A percentile compares a stretch with the other conserved stretches of the same genome.
phyloP scores from a whole-genome alignment of 2,888 invertebrate genomes.

The Miltochrista miniata region DNA sequence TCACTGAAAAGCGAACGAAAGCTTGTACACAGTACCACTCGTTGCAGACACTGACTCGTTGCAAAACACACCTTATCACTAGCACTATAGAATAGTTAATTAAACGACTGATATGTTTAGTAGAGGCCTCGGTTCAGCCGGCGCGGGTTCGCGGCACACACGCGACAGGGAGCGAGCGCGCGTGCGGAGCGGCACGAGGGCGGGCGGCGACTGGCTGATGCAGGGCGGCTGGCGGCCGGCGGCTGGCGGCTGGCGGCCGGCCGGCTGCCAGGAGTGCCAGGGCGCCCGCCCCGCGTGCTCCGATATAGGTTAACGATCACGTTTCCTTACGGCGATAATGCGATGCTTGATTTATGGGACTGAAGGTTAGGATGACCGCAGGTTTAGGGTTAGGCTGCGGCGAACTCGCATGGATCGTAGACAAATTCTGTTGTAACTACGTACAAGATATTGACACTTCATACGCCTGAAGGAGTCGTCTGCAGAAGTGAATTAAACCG shows the following conservation, averaged over 20 bases:
- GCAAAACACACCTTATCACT: conserved; percentile 43
- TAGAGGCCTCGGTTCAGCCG: conserved; percentile 58
- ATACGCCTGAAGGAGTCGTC: no score
- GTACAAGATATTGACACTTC: no score
- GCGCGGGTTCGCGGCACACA: conserved; percentile 27
- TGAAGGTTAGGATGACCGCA: conserved; percentile 37
- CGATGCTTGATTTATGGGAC: conserved; percentile 45
- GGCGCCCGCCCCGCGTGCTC: conserved; percentile 34
- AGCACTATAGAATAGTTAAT: conserved; percentile 39
- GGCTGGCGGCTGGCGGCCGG: conserved; percentile 34
- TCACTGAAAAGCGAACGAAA: conserved; percentile 20
- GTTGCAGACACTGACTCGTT: conserved; percentile 33
- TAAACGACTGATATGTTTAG: conserved; percentile 71
- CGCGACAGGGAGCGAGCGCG: conserved; percentile 30
- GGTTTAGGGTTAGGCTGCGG: neutral
- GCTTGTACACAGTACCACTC: conserved; percentile 30
- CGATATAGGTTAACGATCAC: conserved; percentile 75
- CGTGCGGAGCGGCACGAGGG: conserved; percentile 59
- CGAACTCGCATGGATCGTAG: no score
- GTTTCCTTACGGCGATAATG: conserved; percentile 54
- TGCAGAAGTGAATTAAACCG: no score
- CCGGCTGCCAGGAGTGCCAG: conserved; percentile 21
- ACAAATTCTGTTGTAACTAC: no score
- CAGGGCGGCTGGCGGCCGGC: neutral
- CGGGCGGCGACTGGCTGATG: conserved; percentile 68